A percentile compares a stretch with the other conserved stretches of the same genome.
phyloP scores from a whole-genome alignment of 2,113 vertebrate species.

The Protobothrops flavoviridis region DNA sequence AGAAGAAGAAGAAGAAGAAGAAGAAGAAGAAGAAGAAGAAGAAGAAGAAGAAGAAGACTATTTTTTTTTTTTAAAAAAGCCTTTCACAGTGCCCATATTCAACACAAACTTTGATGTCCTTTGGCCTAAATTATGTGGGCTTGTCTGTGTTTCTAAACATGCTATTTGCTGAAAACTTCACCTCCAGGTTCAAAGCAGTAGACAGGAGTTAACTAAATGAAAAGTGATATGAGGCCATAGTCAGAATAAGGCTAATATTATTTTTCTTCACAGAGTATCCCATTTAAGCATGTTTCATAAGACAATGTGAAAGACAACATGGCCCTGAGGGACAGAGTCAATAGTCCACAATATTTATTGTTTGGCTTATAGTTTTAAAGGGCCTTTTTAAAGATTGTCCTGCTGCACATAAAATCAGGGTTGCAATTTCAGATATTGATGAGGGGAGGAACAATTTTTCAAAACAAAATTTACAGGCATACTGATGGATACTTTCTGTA shows the following conservation, averaged over 20 bases:
- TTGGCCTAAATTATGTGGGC: neutral
- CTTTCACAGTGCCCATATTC: neutral
- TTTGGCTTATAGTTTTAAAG: neutral
- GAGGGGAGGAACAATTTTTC: neutral
- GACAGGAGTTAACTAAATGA: neutral
- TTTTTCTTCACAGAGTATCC: neutral
- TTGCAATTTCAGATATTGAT: neutral
- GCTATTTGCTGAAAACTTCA: neutral
- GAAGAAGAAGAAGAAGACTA: no score
- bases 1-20: no score
- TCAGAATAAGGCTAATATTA: neutral
- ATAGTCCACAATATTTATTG: neutral
- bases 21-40: neutral
- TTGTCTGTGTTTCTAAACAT: neutral
- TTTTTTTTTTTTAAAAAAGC: neutral
- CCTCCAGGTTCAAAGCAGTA: neutral
- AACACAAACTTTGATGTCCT: neutral
- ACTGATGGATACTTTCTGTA: neutral
- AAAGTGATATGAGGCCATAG: neutral
- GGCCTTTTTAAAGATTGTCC: neutral
- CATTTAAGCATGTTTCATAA: neutral
- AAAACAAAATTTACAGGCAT: neutral
- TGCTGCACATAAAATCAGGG: neutral
- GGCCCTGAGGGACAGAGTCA: neutral
- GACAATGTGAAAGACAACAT: neutral